phyloP scores from a whole-genome alignment of 2,888 invertebrate genomes.

The Rhorus exstirpatorius region DNA sequence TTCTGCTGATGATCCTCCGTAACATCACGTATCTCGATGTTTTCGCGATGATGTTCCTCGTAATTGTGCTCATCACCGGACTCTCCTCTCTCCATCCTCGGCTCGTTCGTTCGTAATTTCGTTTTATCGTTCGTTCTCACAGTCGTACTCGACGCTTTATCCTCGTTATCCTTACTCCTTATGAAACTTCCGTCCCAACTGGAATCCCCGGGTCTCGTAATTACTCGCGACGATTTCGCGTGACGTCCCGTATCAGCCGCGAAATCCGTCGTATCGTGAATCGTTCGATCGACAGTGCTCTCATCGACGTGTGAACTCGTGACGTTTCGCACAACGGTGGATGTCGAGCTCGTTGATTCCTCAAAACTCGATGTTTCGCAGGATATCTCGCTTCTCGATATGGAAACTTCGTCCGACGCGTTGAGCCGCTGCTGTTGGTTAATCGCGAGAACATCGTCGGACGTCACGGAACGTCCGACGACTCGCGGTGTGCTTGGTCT shows the following conservation, averaged over 20 bases:
- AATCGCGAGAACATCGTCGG: slow-evolving; percentile 59
- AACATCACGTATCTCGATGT: slow-evolving; percentile 84
- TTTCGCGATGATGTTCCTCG: slow-evolving; percentile 31
- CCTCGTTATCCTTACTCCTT: slow-evolving; percentile 44
- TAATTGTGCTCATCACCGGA: slow-evolving; percentile 76
- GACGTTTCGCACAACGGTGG: slow-evolving; percentile 70
- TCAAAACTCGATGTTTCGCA: slow-evolving; percentile 68
- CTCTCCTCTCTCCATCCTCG: slow-evolving; percentile 74
- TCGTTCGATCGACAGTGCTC: slow-evolving; percentile 19
- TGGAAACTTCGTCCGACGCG: slow-evolving; percentile 20
- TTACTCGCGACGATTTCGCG: slow-evolving; percentile 21
- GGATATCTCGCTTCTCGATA: slow-evolving; percentile 54
- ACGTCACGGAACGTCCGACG: slow-evolving; percentile 41
- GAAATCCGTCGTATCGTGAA: slow-evolving; percentile 19
- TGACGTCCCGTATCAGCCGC: slow-evolving; percentile 38
- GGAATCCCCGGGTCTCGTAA: slow-evolving; percentile 78
- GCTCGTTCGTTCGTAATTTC: slow-evolving; percentile 69
- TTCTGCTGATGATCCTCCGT: slow-evolving; percentile 84
- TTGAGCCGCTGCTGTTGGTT: slow-evolving; percentile 58
- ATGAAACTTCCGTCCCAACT: slow-evolving; percentile 86
- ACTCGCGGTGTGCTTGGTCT: slow-evolving; percentile 33
- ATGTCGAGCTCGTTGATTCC: slow-evolving; percentile 74
- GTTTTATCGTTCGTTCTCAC: slow-evolving; percentile 54
- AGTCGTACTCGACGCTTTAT: slow-evolving; percentile 79
- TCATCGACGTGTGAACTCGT: slow-evolving; percentile 66